Percentiles rank a stretch among this genome's conserved stretches.
phyloP scores from a whole-genome alignment of 2,888 invertebrate genomes.

The Andricus curvator region DNA sequence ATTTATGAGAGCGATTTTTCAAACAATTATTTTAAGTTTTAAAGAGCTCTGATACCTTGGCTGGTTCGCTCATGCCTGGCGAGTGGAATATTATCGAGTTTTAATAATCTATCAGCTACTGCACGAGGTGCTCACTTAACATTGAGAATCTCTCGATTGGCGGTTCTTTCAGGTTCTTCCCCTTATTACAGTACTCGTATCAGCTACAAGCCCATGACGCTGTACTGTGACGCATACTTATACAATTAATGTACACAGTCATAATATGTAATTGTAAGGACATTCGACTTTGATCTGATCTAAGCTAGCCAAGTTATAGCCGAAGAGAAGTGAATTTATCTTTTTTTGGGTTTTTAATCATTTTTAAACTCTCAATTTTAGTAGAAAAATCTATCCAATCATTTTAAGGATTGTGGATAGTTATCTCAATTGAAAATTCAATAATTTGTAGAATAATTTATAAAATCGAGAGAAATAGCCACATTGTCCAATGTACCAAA shows the following conservation, averaged over 20 bases:
- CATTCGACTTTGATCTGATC: not conserved
- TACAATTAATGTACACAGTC: not conserved
- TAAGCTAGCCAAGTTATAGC: too few species aligned
- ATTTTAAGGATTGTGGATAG: too few species aligned
- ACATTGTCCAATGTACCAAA: too few species aligned
- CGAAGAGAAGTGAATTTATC: too few species aligned
- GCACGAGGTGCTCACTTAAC: not conserved
- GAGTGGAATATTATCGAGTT: constrained; percentile 9
- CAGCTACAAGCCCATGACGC: not conserved
- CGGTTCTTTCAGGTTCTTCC: constrained; percentile 30
- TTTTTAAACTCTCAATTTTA: too few species aligned
- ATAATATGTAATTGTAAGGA: not conserved
- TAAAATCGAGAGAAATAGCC: too few species aligned
- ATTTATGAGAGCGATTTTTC: not conserved
- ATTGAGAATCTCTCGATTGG: constrained; percentile 20
- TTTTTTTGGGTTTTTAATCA: too few species aligned
- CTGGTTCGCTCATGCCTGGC: constrained; percentile 4
- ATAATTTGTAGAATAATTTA: too few species aligned
- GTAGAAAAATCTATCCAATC: too few species aligned
- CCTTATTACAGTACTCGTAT: not conserved
- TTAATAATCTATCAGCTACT: not conserved
- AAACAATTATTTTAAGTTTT: not conserved
- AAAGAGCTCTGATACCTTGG: not conserved
- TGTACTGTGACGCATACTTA: constrained; percentile 4
- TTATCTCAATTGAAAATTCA: too few species aligned